Conservation (phyloP, 2,888 invertebrate genomes). For the Lamproptera curius region DNA sequence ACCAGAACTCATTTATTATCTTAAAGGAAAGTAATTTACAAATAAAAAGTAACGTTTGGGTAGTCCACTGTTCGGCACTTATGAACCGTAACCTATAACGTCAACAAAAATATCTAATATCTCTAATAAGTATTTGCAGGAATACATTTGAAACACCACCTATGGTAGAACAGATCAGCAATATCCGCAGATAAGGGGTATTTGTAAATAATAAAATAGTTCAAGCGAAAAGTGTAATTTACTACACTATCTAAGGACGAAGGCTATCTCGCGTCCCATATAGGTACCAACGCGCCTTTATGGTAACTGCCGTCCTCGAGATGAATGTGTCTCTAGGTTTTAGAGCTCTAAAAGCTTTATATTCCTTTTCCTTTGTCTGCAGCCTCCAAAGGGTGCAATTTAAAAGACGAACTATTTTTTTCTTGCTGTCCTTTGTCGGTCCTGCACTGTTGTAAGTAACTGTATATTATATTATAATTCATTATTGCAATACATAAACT, state of each 20-base stretch:
- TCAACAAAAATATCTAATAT: too few species aligned
- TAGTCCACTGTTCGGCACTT: too few species aligned
- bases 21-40: too few species aligned
- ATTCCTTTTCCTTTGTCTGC: background rate
- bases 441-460: too few species aligned
- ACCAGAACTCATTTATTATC: too few species aligned
- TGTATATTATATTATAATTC: too few species aligned
- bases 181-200: background rate
- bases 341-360: slow-evolving; percentile 5
- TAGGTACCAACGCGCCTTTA: slow-evolving; percentile 8
- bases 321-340: slow-evolving; percentile 9
- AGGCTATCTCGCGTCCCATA: slow-evolving; percentile 1
- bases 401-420: slow-evolving; percentile 32
- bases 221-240: background rate
- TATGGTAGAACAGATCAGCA: background rate
- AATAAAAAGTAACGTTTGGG: too few species aligned
- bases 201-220: background rate
- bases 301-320: background rate
- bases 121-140: too few species aligned
- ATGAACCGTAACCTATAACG: too few species aligned
- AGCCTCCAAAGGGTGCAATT: slow-evolving; percentile 29
- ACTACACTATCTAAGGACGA: slow-evolving; percentile 3
- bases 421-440: too few species aligned
- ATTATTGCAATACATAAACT: too few species aligned
- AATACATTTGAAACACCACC: background rate